Evolutionary conservation across 2,113 vertebrate species (phyloP).

Genomic region (Orientallactaga bullata): DNA sequence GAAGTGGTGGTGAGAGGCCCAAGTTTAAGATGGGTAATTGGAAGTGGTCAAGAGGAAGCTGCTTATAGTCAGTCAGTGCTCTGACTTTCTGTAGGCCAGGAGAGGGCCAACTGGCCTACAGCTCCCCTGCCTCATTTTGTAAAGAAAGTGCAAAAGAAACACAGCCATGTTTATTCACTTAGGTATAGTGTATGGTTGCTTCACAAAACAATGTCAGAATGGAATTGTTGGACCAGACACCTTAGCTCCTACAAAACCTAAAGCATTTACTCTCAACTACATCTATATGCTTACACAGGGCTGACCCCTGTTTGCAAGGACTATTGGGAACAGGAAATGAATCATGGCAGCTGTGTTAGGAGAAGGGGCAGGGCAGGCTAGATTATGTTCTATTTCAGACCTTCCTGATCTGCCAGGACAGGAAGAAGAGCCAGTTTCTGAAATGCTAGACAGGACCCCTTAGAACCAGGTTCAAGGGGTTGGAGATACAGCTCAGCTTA

Average conservation of each 20-base stretch:
- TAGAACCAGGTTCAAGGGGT: not conserved
- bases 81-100: not conserved
- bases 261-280: slow-evolving; percentile 20
- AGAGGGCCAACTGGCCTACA: not conserved
- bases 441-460: not conserved
- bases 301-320: not conserved
- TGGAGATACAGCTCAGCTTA: not conserved
- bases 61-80: slow-evolving; percentile 24
- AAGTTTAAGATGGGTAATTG: not conserved
- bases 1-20: not conserved
- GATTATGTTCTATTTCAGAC: slow-evolving; percentile 64
- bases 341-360: slow-evolving; percentile 66
- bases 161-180: not conserved
- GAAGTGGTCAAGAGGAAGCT: not conserved
- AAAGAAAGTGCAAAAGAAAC: slow-evolving; percentile 31
- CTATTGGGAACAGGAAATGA: slow-evolving; percentile 68
- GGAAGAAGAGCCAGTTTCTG: slow-evolving; percentile 60
- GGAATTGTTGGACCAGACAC: not conserved
- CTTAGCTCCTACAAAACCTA: not conserved
- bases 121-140: slow-evolving; percentile 16
- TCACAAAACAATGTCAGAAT: not conserved
- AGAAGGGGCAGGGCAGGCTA: slow-evolving; percentile 41
- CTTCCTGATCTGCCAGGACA: slow-evolving; percentile 51
- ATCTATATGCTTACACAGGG: not conserved
- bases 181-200: not conserved